phyloP scores from a whole-genome alignment of 2,888 invertebrate species.

The Leptinotarsa peninsularis region DNA sequence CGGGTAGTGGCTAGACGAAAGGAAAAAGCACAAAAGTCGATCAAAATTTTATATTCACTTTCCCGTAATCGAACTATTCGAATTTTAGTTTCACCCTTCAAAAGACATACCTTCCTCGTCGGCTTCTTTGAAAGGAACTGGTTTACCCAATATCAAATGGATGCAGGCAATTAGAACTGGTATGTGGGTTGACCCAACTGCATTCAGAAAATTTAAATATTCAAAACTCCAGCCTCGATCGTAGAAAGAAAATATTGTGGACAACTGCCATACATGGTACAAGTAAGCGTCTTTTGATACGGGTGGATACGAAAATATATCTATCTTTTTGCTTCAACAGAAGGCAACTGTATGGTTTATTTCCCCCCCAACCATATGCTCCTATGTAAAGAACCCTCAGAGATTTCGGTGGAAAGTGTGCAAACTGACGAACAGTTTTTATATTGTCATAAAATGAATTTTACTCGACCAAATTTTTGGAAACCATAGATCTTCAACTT shows the following conservation, averaged over 20 bases:
- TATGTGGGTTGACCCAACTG: constrained; percentile 7
- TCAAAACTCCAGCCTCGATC: neutral
- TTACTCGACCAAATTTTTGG: too few species aligned
- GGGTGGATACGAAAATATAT: neutral
- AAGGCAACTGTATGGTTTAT: neutral
- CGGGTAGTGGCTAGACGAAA: neutral
- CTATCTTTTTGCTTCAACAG: neutral
- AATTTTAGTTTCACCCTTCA: neutral
- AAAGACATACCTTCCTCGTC: neutral
- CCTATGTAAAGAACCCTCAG: too few species aligned
- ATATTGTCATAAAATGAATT: too few species aligned
- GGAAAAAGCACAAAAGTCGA: neutral
- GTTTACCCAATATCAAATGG: constrained; percentile 1
- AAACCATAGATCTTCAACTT: too few species aligned
- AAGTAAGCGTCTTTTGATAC: neutral
- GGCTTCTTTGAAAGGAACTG: constrained; percentile 8
- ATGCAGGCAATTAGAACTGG: constrained; percentile 6
- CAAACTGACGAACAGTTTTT: too few species aligned
- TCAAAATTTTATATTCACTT: neutral
- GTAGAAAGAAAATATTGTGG: neutral
- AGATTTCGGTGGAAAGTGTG: too few species aligned
- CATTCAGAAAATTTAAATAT: constrained; percentile 6
- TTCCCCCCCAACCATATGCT: neutral
- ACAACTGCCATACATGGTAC: constrained; percentile 1
- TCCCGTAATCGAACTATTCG: neutral